Evolutionary conservation across 2,888 invertebrate genomes (phyloP).

Genomic region (Morinoia aosen): DNA sequence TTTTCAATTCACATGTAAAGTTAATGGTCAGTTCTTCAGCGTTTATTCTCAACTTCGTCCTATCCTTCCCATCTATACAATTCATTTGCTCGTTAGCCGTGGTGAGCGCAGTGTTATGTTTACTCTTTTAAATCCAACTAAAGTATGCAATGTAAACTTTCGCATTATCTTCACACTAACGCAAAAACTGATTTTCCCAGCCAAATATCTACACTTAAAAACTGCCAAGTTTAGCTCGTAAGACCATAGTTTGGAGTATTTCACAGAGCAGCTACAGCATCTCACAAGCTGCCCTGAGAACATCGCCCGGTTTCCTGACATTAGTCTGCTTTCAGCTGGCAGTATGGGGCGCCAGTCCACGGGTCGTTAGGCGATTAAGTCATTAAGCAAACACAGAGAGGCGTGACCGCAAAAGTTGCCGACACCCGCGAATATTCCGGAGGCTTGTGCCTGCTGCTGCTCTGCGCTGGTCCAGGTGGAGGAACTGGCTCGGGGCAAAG

Average conservation of each 20-base stretch:
- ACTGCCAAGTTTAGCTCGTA: too few relatives aligned
- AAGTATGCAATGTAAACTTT: neutral
- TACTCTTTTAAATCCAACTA: neutral
- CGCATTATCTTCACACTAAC: neutral
- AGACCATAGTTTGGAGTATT: neutral
- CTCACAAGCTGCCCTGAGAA: neutral
- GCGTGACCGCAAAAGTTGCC: neutral
- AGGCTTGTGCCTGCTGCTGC: neutral
- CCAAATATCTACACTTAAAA: too few relatives aligned
- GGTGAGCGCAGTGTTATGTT: neutral
- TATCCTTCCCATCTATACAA: neutral
- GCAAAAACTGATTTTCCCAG: neutral
- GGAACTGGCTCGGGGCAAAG: neutral
- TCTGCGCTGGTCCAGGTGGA: neutral
- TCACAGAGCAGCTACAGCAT: neutral
- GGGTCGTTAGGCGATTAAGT: neutral
- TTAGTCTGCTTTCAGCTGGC: neutral
- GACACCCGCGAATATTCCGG: neutral
- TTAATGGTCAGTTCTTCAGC: neutral
- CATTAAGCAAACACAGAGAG: neutral
- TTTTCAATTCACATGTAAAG: neutral
- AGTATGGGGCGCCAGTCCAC: neutral
- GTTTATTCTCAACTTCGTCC: neutral
- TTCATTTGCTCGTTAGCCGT: neutral
- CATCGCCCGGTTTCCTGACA: neutral